Evolutionary conservation across 2,888 invertebrate species (phyloP), one percentile per base, ranked within the genome.

Genomic region (Nomada ferruginata): DNA sequence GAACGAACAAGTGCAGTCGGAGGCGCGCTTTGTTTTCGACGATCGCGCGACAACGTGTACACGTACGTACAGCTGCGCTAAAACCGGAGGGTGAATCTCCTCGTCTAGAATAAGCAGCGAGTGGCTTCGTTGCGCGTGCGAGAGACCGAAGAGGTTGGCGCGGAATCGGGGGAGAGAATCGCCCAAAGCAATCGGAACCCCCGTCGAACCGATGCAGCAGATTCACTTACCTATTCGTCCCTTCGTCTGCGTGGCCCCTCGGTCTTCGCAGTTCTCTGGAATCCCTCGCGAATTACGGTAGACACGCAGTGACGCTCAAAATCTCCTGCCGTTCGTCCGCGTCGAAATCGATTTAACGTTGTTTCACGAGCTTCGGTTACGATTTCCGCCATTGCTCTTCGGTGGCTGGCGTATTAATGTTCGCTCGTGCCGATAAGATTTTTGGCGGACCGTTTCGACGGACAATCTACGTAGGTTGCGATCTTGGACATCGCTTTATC

Each of bases 191-290:
- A 90, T 92, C 89, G 86, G 87, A 90, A 90, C 90, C 91, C 18
- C 90, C 86, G 89, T 85, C 87, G 82, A 90, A 89, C 85, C 89
- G 87, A 85, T 89, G 89, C 90, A 87, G 89, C 88, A 87, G 91
- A 91, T 91, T 92, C 92, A 90, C 92, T 92, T 90, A 90, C 89
- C 89, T 89, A 87, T 84, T 89, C 89, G 81, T 76, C 86, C 87
- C 80, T 79, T 77, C 80, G 78, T 73, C 77, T 72, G 65, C 20
- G 61, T 69, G 71, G 13, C 74, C 57, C 65, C 64, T n/a, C 72
- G 76, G 57, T 53, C 73, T 60, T 61, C 26, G 20, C 61, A 29
- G 71, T 65, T 77, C 82, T 65, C 59, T 61, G 68, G 65, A 87
- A 85, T 84, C 89, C 77, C 80, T 70, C 71, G 75, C 83, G 83